Evolutionary conservation across 2,888 invertebrate genomes (phyloP).

Genomic region (Masnerella sp.): DNA sequence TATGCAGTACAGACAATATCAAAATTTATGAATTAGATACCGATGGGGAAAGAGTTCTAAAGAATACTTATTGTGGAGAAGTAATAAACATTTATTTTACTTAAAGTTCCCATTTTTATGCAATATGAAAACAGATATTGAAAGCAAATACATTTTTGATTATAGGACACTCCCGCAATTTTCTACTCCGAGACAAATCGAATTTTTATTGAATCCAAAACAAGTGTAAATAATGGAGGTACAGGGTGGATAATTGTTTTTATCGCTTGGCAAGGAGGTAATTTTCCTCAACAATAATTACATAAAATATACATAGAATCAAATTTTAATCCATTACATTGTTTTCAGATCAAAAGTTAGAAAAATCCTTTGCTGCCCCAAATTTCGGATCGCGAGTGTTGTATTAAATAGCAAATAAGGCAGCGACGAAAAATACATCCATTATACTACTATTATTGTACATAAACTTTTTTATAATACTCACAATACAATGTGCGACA

Average conservation of each 20-base stretch:
- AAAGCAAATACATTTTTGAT: slow-evolving; percentile 64
- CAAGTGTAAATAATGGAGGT: slow-evolving; percentile 84
- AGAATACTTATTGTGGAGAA: slow-evolving; percentile 77
- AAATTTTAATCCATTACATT: too few relatives aligned
- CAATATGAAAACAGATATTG: background rate
- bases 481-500: too few relatives aligned
- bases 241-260: slow-evolving; percentile 83
- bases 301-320: background rate
- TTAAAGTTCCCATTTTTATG: background rate
- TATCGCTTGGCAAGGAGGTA: slow-evolving; percentile 49
- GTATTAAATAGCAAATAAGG: background rate
- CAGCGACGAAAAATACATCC: too few relatives aligned
- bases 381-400: too few relatives aligned
- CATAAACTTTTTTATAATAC: too few relatives aligned
- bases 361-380: background rate
- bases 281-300: background rate
- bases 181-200: slow-evolving; percentile 80
- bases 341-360: slow-evolving; percentile 7
- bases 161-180: slow-evolving; percentile 80
- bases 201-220: slow-evolving; percentile 82
- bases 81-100: slow-evolving; percentile 68
- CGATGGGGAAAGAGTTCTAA: slow-evolving; percentile 61
- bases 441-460: too few relatives aligned
- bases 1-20: slow-evolving; percentile 83
- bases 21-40: slow-evolving; percentile 80